These are phyloP conservation scores for Potamilus streckersoni DNA, from an alignment of 1,140 invertebrate genomes.

Conservation along the genomic window DNA sequence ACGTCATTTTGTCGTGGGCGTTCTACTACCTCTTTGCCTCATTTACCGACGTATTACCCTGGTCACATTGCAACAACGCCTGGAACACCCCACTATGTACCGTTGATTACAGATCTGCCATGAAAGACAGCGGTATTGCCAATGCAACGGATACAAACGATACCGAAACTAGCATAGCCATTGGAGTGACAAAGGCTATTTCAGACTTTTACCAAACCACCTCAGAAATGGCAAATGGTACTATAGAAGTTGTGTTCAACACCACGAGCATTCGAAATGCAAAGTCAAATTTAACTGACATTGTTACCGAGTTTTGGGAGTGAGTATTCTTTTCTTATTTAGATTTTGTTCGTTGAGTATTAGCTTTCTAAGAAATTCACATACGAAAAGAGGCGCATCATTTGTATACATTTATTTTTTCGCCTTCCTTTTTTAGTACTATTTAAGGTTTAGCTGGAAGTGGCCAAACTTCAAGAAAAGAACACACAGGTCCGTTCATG, in stretches of 20 bases:
- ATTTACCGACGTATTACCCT: constrained; percentile 62
- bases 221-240: too few species aligned
- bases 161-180: too few species aligned
- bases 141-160: not conserved
- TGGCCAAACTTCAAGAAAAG: too few species aligned
- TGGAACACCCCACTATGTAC: constrained; percentile 66
- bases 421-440: not conserved
- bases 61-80: constrained; percentile 66
- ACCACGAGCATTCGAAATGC: too few species aligned
- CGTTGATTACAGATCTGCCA: constrained; percentile 7
- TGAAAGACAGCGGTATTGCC: not conserved
- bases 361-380: too few species aligned
- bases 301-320: constrained; percentile 65
- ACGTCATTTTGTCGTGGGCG: constrained; percentile 64
- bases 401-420: not conserved
- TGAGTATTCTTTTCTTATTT: constrained; percentile 44
- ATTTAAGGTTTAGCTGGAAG: not conserved
- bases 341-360: not conserved
- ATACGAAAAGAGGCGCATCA: too few species aligned
- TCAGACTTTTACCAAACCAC: too few species aligned
- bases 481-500: too few species aligned
- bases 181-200: too few species aligned
- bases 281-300: constrained; percentile 32
- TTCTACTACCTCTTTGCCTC: constrained; percentile 63
- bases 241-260: too few species aligned